Evolutionary conservation across 2,113 vertebrate species (phyloP).

Genomic region (Ictalurus furcatus): DNA sequence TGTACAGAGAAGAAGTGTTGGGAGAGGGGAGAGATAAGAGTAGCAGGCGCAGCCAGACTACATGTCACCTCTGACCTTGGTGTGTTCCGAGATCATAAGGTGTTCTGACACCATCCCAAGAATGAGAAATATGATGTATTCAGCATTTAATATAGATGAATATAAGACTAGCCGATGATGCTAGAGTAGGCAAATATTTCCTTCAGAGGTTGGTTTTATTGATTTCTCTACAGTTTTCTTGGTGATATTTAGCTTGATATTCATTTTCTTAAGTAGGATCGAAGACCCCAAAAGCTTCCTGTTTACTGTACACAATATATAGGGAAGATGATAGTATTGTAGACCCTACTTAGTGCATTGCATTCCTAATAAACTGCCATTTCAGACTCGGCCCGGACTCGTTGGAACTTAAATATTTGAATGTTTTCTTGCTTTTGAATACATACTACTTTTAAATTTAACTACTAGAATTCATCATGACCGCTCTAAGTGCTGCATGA

Average conservation of each 20-base stretch:
- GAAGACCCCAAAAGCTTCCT: not conserved
- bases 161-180: not conserved
- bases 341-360: not conserved
- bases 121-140: not conserved
- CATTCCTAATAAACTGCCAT: not conserved
- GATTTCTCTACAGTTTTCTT: too few relatives aligned
- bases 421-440: not conserved
- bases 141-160: not conserved
- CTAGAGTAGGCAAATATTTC: not conserved
- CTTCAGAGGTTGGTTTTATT: not conserved
- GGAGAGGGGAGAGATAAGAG: too few relatives aligned
- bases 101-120: too few relatives aligned
- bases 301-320: too few relatives aligned
- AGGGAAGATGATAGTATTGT: not conserved
- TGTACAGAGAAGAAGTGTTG: too few relatives aligned
- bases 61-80: too few relatives aligned
- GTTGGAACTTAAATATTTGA: not conserved
- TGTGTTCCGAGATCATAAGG: too few relatives aligned
- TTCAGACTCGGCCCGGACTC: not conserved
- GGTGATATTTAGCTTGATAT: not conserved
- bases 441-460: not conserved
- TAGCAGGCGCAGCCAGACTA: too few relatives aligned
- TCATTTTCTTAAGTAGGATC: not conserved
- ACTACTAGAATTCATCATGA: not conserved
- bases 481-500: not conserved